Evolutionary conservation across 2,113 vertebrate genomes (phyloP).

Genomic region (Ptilorrhoa leucosticta): DNA sequence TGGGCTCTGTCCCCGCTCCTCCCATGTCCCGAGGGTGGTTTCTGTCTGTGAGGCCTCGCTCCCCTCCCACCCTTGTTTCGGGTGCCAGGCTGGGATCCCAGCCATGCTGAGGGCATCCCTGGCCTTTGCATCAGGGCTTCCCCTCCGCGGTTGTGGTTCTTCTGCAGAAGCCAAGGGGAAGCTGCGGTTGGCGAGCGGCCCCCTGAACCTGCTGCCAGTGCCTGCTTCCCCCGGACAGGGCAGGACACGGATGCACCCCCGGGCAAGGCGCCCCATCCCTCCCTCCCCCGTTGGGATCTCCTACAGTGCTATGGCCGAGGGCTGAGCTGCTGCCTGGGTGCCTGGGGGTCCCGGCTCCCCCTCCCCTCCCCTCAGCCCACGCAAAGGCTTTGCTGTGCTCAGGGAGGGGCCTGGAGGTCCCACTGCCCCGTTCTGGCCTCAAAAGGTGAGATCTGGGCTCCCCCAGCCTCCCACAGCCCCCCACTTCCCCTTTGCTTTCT

Average conservation of each 20-base stretch:
- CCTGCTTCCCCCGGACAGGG: neutral
- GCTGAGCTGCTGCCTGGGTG: neutral
- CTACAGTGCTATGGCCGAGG: accelerated
- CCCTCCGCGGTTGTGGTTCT: neutral
- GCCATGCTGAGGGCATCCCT: neutral
- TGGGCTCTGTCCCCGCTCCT: neutral
- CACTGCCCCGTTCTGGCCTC: accelerated
- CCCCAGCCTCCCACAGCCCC: neutral
- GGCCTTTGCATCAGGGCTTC: neutral
- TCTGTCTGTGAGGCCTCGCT: neutral
- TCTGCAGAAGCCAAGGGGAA: slow-evolving; percentile 39
- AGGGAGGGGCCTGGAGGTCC: neutral
- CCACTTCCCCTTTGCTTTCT: neutral
- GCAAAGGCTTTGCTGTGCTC: accelerated
- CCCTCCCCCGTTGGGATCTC: accelerated
- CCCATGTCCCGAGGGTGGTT: accelerated
- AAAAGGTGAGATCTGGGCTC: neutral
- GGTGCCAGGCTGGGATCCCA: neutral
- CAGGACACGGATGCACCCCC: accelerated
- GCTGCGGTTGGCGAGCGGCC: accelerated
- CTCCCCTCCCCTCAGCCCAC: accelerated
- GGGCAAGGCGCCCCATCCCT: accelerated
- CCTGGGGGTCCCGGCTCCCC: neutral
- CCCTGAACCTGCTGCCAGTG: neutral
- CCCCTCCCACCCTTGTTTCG: neutral